A percentile compares a stretch with the other conserved stretches of the same genome.
Evolutionary conservation across 92 coral and sea anemone species (phyloP).

Genomic region (Pocillopora grandis): DNA sequence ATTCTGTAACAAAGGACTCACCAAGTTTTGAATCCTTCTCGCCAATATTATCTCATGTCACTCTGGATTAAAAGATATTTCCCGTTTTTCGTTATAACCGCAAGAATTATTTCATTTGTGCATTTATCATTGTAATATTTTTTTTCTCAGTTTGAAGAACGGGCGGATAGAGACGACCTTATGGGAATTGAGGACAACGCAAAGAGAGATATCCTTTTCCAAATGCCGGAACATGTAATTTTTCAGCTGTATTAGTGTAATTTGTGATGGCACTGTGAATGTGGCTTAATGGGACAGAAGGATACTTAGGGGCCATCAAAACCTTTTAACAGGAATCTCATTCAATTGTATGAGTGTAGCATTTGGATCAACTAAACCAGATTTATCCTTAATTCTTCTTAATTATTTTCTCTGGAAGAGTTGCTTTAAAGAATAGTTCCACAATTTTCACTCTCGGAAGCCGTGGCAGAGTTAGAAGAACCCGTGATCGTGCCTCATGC

Average conservation of each 20-base stretch:
- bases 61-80: too few species aligned
- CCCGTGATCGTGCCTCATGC: constrained; percentile 98
- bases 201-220: constrained; percentile 78
- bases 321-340: too few species aligned
- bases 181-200: constrained; percentile 99
- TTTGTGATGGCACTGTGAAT: too few species aligned
- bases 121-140: too few species aligned
- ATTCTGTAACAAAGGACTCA: too few species aligned
- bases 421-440: constrained; percentile 86
- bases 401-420: constrained; percentile 87
- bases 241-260: neutral
- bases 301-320: too few species aligned
- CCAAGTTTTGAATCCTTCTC: neutral
- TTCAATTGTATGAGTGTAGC: too few species aligned
- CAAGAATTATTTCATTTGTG: too few species aligned
- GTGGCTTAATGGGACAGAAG: too few species aligned
- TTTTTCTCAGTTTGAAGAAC: constrained; percentile 77
- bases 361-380: neutral
- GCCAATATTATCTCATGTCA: neutral
- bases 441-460: constrained; percentile 95
- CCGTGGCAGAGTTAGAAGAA: constrained; percentile 99
- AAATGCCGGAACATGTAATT: neutral
- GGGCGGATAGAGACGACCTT: constrained; percentile 89
- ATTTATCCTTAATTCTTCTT: constrained; percentile 38
- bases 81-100: too few species aligned